Evolutionary conservation across 2,113 vertebrate species (phyloP).

Genomic region (Lycaon pictus): DNA sequence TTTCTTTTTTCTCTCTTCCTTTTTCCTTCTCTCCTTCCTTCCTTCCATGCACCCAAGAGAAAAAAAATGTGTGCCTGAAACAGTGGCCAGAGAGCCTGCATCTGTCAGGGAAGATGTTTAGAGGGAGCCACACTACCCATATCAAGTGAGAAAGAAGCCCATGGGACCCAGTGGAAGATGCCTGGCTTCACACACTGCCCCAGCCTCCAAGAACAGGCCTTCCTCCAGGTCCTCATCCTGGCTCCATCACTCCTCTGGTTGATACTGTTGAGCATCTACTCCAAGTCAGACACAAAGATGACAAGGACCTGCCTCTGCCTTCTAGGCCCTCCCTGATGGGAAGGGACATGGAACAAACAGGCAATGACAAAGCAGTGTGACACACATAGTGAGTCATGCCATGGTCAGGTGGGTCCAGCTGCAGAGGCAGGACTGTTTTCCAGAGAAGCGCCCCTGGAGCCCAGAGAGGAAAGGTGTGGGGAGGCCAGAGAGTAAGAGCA

Average conservation of each 20-base stretch:
- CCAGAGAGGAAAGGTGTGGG: accelerated
- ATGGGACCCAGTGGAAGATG: not conserved
- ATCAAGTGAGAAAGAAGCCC: not conserved
- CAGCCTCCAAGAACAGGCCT: not conserved
- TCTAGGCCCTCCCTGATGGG: not conserved
- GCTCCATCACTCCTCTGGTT: not conserved
- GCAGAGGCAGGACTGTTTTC: not conserved
- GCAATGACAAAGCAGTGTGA: too few species aligned
- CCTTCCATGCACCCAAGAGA: not conserved
- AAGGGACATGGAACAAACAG: not conserved
- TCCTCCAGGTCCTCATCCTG: not conserved
- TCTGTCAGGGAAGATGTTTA: not conserved
- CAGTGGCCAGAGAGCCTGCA: not conserved
- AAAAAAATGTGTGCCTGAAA: conserved; percentile 15
- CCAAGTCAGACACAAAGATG: not conserved
- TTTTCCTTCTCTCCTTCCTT: not conserved
- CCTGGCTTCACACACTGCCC: accelerated
- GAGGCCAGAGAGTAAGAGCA: too few species aligned
- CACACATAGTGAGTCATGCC: accelerated
- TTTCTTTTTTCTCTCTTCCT: not conserved
- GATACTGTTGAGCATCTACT: not conserved
- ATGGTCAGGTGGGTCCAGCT: accelerated
- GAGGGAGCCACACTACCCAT: not conserved
- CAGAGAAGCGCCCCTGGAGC: not conserved
- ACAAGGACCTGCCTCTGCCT: not conserved